Percentiles rank a stretch among this genome's conserved stretches.
Evolutionary conservation across 2,797 vertebrate genomes (phyloP).

Genomic region (Enteromius paludinosus): DNA sequence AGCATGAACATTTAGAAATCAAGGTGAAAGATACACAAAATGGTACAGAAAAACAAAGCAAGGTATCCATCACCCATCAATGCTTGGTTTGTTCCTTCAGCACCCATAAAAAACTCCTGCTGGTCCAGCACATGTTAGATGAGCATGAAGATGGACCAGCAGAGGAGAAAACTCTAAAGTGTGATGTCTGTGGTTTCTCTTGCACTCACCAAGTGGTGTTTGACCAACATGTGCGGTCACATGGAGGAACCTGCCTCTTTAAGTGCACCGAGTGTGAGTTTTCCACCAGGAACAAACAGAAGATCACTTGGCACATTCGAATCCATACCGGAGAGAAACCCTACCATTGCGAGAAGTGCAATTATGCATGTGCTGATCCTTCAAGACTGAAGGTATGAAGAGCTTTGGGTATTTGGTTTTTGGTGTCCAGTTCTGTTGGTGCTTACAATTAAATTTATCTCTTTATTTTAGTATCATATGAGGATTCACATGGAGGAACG

Average conservation of each 20-base stretch:
- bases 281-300: constrained; percentile 92
- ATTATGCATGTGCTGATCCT: constrained; percentile 90
- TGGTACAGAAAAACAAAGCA: constrained; percentile 80
- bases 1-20: constrained; percentile 79
- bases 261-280: constrained; percentile 93
- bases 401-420: not conserved
- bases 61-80: constrained; percentile 81
- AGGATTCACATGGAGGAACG: constrained; percentile 95
- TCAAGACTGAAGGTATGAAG: constrained; percentile 90
- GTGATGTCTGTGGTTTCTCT: constrained; percentile 86
- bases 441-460: not conserved
- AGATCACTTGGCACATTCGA: constrained; percentile 97
- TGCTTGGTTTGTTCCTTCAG: constrained; percentile 88
- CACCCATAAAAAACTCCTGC: constrained; percentile 82
- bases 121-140: constrained; percentile 86
- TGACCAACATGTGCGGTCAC: constrained; percentile 92
- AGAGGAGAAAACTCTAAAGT: constrained; percentile 79
- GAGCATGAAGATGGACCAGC: constrained; percentile 80
- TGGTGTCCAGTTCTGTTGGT: not conserved
- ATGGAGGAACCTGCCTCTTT: constrained; percentile 89
- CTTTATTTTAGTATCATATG: constrained; percentile 89
- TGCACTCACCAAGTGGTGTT: constrained; percentile 90
- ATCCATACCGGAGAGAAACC: constrained; percentile 97
- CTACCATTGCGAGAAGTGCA: constrained; percentile 91
- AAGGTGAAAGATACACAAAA: constrained; percentile 80